Conservation (phyloP, 2,888 invertebrate species). For the Pheosia tremula region DNA sequence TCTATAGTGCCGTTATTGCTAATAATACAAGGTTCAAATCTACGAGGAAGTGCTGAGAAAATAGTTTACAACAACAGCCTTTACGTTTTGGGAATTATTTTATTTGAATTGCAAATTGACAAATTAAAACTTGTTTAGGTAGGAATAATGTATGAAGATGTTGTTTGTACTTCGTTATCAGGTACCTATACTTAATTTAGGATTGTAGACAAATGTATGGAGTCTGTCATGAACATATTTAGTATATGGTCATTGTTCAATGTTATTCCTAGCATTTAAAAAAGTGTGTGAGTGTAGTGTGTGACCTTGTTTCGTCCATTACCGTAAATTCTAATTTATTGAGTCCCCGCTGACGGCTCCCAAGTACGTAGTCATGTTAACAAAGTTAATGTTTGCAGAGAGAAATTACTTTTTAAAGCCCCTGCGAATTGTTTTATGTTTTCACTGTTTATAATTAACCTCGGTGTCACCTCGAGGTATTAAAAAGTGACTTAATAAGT, state of each 20-base stretch:
- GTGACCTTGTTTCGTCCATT: conserved; percentile 2
- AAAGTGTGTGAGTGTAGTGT: background rate
- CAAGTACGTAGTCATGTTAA: background rate
- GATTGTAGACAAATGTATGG: too few species aligned
- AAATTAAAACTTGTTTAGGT: too few species aligned
- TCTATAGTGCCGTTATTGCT: background rate
- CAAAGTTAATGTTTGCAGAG: background rate
- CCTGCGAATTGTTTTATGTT: conserved; percentile 1
- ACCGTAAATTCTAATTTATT: conserved; percentile 4
- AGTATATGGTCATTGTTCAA: background rate
- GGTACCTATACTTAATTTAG: too few species aligned
- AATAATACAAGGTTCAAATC: background rate
- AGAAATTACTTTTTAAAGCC: conserved; percentile 3
- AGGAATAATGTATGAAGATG: too few species aligned
- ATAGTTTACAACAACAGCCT: background rate
- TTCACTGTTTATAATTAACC: background rate
- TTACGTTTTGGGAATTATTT: too few species aligned
- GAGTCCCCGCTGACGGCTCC: conserved; percentile 1
- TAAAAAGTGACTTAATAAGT: background rate
- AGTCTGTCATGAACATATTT: too few species aligned
- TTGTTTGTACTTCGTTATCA: too few species aligned
- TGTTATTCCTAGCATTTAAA: background rate
- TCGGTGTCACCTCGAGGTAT: background rate
- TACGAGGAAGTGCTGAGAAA: background rate
- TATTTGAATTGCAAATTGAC: too few species aligned